A percentile compares a stretch with the other conserved stretches of the same genome.
Evolutionary conservation across 2,113 vertebrate genomes (phyloP).

Genomic region (Edolisoma coerulescens): DNA sequence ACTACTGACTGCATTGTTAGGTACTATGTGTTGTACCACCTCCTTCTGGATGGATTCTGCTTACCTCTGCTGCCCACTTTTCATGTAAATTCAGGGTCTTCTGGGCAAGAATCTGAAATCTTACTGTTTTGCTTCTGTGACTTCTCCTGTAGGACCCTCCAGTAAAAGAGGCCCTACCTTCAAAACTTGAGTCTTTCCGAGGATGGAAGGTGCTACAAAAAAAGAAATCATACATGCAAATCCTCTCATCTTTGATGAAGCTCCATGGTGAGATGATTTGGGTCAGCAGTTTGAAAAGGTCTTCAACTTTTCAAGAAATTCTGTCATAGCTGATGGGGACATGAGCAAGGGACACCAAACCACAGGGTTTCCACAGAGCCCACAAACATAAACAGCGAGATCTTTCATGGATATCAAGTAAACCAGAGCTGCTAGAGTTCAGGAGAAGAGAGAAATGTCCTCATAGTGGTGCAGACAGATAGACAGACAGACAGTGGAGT

Average conservation of each 20-base stretch:
- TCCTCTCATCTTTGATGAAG: background rate
- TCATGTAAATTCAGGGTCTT: background rate
- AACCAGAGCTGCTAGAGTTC: background rate
- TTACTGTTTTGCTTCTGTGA: background rate
- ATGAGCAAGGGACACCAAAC: background rate
- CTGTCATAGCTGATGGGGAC: background rate
- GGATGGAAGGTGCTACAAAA: background rate
- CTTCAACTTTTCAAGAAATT: background rate
- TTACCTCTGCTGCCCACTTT: background rate
- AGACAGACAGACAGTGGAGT: background rate
- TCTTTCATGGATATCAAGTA: background rate
- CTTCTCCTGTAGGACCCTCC: background rate
- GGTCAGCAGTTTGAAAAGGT: background rate
- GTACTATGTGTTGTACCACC: background rate
- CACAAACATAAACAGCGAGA: background rate
- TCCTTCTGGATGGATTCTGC: background rate
- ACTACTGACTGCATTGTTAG: background rate
- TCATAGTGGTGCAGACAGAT: background rate
- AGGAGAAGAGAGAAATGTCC: background rate
- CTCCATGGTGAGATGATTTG: background rate
- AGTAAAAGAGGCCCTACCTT: background rate
- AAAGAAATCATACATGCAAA: background rate
- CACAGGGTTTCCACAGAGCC: background rate
- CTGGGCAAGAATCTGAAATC: background rate
- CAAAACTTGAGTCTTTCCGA: background rate